Base-by-base conservation (phyloP, 2,797 vertebrate genomes). In the Smutsia temminckii region DNA sequence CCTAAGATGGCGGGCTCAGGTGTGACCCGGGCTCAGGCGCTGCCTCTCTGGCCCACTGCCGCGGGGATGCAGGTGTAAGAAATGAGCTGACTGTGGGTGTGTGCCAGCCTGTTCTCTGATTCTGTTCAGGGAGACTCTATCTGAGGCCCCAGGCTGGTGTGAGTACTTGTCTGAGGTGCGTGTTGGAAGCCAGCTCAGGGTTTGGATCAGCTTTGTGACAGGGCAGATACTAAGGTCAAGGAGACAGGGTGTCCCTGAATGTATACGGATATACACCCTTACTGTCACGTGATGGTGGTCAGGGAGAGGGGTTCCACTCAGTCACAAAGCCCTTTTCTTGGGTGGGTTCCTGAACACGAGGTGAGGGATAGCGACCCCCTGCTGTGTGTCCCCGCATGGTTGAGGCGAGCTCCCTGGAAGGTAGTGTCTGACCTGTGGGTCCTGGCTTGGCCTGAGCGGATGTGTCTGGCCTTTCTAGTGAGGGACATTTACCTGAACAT, bases 281-380 rank as follows among this genome's bases (percentile, higher is more conserved):
- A 8, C 42, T 17, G 14, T 27, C 20, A 0, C 0, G 16, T 20
- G 25, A 16, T 74, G 37, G 42, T 4, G 13, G 49, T 13, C 4
- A 2, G n/a, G 5, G 13, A 8, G 0, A 18, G 46, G 46, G 59
- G 34, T 9, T 49, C 29, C 29, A 6, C n/a, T 46, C n/a, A 7
- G 55, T 46, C 77, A 16, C 68, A 20, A 78, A 83, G 83, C 32
- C 69, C 34, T 74, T 72, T 74, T 77, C 14, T 0, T 8, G 20
- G 57, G 25, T 27, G 37, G 55, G 46, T 40, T 74, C 25, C 57
- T 23, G 12, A n/a, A 46, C 27, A 12, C 5, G n/a, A 27, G 66
- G 34, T 14, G 37, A 20, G 10, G 72, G 32, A 32, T n/a, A 16
- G 29, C 7, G 34, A 42, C 42, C 46, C 18, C 66, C 37, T 57